Evolutionary conservation across 1,140 invertebrate genomes (phyloP), one percentile per base, ranked within the genome.

Genomic region (Oncopeltus fasciatus): DNA sequence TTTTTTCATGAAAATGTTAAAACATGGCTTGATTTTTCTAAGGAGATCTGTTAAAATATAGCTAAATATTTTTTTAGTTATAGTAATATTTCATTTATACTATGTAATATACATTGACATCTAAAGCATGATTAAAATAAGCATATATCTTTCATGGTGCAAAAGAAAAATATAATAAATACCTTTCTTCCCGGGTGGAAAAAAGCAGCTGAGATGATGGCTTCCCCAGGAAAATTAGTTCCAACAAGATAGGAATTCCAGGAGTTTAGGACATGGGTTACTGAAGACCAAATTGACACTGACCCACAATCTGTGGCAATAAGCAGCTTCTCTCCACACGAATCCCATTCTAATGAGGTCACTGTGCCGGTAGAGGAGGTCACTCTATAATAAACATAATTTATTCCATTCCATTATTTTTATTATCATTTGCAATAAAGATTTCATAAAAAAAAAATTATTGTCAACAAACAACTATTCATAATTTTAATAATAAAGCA

Each of bases 281-380:
- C 83, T 61, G 86, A 83, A 63, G 78, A 81, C 77, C 83, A 93
- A 18, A 94, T 79, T 62, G 85, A 82, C 1, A 92, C 81, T 62
- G 80, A 80, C 1, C 90, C 91, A 47, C 77, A 80, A 47, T 81
- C 78, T 67, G 88, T 88, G 0, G 82, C 87, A 0, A 92, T 76
- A 0, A 92, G 76, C 1, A 94, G 70, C 65, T 87, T 81, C 57
- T 86, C 84, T 8, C 90, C 90, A 63, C 83, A 82, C 29, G 83
- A 75, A 74, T 91, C 88, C 91, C 91, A 93, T 74, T 92, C 86
- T 18, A 93, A 69, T 16, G 84, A 81, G 18, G 86, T 88, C 8
- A 92, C 81, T 59, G 81, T 77, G 21, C 76, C 73, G 31, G 71
- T 70, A 65, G 76, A 72, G 67, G 76, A 76, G 69, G 66, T 67